phyloP scores from a whole-genome alignment of 2,888 invertebrate genomes.

The Eilema caniola region DNA sequence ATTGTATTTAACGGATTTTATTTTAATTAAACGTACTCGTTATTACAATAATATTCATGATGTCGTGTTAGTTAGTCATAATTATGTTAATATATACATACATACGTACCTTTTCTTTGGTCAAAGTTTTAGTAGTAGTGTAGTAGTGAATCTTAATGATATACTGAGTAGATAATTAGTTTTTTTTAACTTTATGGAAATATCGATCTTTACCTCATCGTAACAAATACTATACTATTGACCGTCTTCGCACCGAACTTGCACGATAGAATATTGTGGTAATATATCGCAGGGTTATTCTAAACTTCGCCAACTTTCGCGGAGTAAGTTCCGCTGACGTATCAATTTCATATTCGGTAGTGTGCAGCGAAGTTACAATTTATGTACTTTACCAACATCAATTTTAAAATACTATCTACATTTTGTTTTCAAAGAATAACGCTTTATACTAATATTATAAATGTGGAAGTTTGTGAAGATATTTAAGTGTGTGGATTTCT shows the following conservation, averaged over 20 bases:
- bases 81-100: no score
- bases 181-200: neutral
- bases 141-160: no score
- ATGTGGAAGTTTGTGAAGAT: no score
- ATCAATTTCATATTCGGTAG: conserved; percentile 35
- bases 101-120: no score
- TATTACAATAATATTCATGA: no score
- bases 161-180: no score
- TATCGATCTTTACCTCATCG: neutral
- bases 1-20: neutral
- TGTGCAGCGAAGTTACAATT: conserved; percentile 10
- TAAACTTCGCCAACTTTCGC: conserved; percentile 32
- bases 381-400: neutral
- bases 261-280: conserved; percentile 40
- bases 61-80: no score
- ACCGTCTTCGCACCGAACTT: conserved; percentile 52
- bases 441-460: neutral
- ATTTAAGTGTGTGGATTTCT: no score
- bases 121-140: no score
- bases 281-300: conserved; percentile 48
- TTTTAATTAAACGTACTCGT: neutral
- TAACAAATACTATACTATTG: neutral
- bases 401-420: neutral
- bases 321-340: conserved; percentile 36
- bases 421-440: neutral